Base-by-base conservation (phyloP, 2,797 vertebrate genomes). In the Bradypus variegatus region DNA sequence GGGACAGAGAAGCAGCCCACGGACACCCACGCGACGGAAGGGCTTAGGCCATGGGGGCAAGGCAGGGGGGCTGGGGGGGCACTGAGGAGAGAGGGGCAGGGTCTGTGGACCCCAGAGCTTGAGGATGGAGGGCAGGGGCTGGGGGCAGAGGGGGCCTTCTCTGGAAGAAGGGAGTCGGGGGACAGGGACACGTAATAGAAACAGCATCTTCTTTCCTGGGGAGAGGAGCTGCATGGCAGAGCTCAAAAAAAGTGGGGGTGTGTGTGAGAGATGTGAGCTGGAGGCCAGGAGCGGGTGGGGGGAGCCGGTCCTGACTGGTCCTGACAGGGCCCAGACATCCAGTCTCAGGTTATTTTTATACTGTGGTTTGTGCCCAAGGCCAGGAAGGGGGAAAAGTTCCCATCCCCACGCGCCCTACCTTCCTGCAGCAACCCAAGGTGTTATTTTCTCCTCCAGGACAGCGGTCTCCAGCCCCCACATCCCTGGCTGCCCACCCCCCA, bases 351-450 rank as follows among this genome's bases (percentile, higher is more conserved):
- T 96, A 96, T 96, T 96, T 96, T 96, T 96, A 96, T 82, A 90
- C 94, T 94, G 96, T 94, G 96, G 96, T 96, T 96, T 95, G 95
- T 92, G 95, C 95, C 94, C 95, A 95, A 94, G 95, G 95, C 95
- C 95, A 95, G 91, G 88, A 95, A 94, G 94, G 94, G 95, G 93
- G 62, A 79, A 94, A 53, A 95, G 70, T 90, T 88, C 77, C 80
- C 94, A 82, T 88, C 88, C 83, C 90, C 93, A 86, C 48, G 76
- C 85, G 85, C 80, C 41, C 89, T 73, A 86, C 86, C 72, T 70
- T 62, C 78, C 72, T 85, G 75, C 77, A 23, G 67, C 60, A 62
- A 29, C 41, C 67, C 86, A 90, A 96, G 94, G 94, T 96, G 94
- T 94, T 94, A 96, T 95, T 94, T 96, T 95, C 93, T 95, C 69